These are phyloP conservation scores for Scaptodrosophila latifasciaeformis DNA, from an alignment of 2,888 invertebrate genomes.

Conservation along the genomic window DNA sequence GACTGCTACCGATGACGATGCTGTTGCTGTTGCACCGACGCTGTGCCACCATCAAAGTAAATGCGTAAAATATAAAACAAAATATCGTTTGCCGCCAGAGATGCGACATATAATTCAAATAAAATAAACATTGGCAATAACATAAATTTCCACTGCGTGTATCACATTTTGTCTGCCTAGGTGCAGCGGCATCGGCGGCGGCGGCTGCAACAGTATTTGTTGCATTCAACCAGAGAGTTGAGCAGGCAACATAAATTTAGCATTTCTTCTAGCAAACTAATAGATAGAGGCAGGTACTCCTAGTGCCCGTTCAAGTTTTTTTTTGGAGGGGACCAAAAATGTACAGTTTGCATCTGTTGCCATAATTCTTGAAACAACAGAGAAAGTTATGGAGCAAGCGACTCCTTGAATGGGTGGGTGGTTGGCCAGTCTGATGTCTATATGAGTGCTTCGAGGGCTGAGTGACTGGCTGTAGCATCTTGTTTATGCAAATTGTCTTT, in stretches of 20 bases:
- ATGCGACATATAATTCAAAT: conserved; percentile 58
- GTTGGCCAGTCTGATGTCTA: neutral
- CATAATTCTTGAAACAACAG: conserved; percentile 57
- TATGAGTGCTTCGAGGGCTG: conserved; percentile 20
- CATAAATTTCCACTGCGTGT: conserved; percentile 58
- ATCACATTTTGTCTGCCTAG: too few relatives aligned
- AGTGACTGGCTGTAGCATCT: conserved; percentile 27
- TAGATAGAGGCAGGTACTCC: too few relatives aligned
- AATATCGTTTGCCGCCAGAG: conserved; percentile 8
- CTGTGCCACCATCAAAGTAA: conserved; percentile 42
- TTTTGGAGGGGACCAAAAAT: too few relatives aligned
- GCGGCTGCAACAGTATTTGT: conserved; percentile 12
- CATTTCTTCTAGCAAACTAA: conserved; percentile 25
- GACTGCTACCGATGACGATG: neutral
- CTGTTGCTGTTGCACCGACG: neutral
- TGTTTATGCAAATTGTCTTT: conserved; percentile 42
- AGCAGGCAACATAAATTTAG: conserved; percentile 60
- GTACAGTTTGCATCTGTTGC: conserved; percentile 63
- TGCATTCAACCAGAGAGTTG: conserved; percentile 32
- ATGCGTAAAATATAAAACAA: conserved; percentile 32
- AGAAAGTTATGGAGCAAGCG: conserved; percentile 20
- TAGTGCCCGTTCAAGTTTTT: too few relatives aligned
- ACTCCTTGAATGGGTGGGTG: neutral
- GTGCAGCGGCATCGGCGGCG: neutral
- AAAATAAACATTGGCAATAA: conserved; percentile 60